These are phyloP conservation scores for Hephaestus fuliginosus DNA, from an alignment of 2,797 vertebrate genomes.

Conservation along the genomic window DNA sequence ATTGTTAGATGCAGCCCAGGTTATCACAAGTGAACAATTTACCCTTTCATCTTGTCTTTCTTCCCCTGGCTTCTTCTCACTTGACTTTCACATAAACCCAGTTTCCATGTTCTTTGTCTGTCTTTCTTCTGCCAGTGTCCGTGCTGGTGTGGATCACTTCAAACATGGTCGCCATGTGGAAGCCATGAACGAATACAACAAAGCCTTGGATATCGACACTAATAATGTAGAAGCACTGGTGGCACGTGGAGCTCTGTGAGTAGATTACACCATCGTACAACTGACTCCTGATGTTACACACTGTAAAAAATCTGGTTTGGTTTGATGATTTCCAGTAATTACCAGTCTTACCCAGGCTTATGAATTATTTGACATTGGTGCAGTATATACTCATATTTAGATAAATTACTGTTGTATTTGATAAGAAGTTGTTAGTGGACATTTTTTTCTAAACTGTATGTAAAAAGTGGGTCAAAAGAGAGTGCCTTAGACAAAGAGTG, in stretches of 20 bases:
- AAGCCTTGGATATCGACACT: constrained; percentile 95
- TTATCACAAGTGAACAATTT: neutral
- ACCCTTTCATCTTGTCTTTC: neutral
- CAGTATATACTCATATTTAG: too few species aligned
- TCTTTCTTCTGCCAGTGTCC: constrained; percentile 86
- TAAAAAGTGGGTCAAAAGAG: neutral
- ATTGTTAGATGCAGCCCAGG: too few species aligned
- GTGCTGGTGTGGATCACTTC: constrained; percentile 95
- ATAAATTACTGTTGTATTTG: too few species aligned
- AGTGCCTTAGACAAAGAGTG: neutral
- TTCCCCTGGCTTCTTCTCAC: neutral
- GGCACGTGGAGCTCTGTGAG: constrained; percentile 97
- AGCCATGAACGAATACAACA: constrained; percentile 99
- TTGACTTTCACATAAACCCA: neutral
- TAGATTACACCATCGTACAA: constrained; percentile 38
- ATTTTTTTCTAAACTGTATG: neutral
- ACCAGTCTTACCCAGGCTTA: neutral
- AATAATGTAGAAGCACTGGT: constrained; percentile 97
- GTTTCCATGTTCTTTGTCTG: neutral
- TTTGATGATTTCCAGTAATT: neutral
- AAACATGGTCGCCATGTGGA: constrained; percentile 94
- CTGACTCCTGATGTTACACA: neutral
- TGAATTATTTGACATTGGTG: neutral
- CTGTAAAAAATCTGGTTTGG: neutral
- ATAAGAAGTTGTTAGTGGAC: too few species aligned